Base-by-base conservation (phyloP, 2,888 invertebrate species). In the Caenorhabditis sp. region DNA sequence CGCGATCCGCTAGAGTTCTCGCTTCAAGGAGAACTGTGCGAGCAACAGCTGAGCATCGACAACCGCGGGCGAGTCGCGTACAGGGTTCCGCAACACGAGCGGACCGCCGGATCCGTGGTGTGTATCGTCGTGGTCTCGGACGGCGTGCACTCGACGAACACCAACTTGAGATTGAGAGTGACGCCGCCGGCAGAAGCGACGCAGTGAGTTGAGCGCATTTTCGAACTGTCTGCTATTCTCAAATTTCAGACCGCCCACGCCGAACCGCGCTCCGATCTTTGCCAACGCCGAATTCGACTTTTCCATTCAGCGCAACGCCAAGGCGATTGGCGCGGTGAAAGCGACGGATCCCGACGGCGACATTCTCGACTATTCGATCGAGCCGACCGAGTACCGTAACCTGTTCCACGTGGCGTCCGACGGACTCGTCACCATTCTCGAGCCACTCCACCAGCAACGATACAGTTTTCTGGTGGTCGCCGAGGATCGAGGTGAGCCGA, bases 351-450 rank as follows among this genome's bases (percentile, higher is more conserved):
- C 75, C 0, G 82, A 83, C 32, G 59, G 73, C 4, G 80, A 82
- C 37, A 55, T 20, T 2, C 53, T 83, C 8, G 46, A 53, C 15
- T 76, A 65, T 13, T 53, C 74, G 7, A 84, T 86, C 15, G 82
- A 84, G 27, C 86, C 86, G 2, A 43, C 78, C 2, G 79, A 85
- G 43, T 86, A 83, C 61, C 63, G 82, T 13, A 78, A 83, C 32
- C 79, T 86, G 22, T 86, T 86, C 70, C 74, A 72, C 17, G 63
- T 86, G 26, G 79, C 81, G 27, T 20, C 58, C 13, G 37, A 56
- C 20, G 85, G 84, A 39, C n/a, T 45, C 30, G 56, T 61, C 39
- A 46, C 22, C 20, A 26, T 59, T 52, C 43, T 39, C n/a, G 26
- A 26, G 9, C 41, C 68, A 7, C 39, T 81, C n/a, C 61, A 70